Evolutionary conservation across 2,797 vertebrate species (phyloP), one percentile per base, ranked within the genome.

Genomic region (Cyprinodon diabolis): DNA sequence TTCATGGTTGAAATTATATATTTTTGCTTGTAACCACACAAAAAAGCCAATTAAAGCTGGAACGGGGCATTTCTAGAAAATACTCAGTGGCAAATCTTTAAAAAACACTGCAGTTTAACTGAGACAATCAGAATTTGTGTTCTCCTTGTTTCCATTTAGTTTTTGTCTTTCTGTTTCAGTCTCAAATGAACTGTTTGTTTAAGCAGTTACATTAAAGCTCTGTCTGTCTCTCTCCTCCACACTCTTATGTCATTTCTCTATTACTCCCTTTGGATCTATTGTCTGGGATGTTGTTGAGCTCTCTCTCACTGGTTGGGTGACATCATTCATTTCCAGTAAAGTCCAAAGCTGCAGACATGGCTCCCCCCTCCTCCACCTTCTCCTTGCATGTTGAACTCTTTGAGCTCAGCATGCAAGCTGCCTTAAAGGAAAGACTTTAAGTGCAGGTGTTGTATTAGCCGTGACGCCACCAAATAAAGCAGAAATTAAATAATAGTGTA

Each of bases 281-380:
- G 30, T 30, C 30, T 30, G 30, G 30, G 30, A 30, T 30, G 30
- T 30, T 30, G 30, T 30, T 30, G 30, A 30, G 30, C 30, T 78
- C 79, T 77, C 77, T 79, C 77, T 60, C 87, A 73, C 60, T 71
- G 79, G 60, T 85, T 25, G 78, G 82, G 86, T 93, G 91, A 93
- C 91, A 92, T 94, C 92, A 94, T 87, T 86, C 63, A 78, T 89
- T 91, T 93, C 92, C 92, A 91, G 90, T 93, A 92, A 94, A 89
- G 83, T 81, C 80, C 83, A 78, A 75, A 74, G 83, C 82, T 75
- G 75, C 69, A 83, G 74, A 86, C 2, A 68, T 75, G 49, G 49
- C 49, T 51, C 2, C 10, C 60, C 54, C 66, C 75, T 73, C 71
- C 66, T 47, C 60, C 66, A 23, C 66, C 69, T 71, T 74, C 78